phyloP scores from a whole-genome alignment of 1,140 invertebrate genomes.

The Drosophila paulistorum region DNA sequence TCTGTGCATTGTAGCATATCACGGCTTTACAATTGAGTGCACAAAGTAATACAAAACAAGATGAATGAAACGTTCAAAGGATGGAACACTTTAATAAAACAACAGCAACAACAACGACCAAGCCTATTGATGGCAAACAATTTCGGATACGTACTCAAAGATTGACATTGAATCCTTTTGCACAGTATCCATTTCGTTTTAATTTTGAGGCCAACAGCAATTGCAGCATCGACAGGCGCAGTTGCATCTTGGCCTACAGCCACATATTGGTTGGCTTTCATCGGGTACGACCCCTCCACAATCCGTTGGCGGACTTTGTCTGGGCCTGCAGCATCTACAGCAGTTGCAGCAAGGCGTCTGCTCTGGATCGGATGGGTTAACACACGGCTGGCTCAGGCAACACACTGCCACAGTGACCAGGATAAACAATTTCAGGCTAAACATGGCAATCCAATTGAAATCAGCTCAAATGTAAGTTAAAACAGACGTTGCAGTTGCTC shows the following conservation, averaged over 20 bases:
- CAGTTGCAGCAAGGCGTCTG: background rate
- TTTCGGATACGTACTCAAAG: conserved; percentile 10
- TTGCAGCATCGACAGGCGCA: conserved; percentile 1
- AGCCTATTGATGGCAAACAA: conserved; percentile 25
- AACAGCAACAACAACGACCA: conserved; percentile 11
- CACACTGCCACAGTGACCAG: conserved; percentile 30
- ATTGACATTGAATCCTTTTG: background rate
- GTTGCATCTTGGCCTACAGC: conserved; percentile 20
- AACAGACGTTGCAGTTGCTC: background rate
- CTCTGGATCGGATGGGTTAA: conserved; percentile 17
- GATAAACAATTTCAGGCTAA: conserved; percentile 34
- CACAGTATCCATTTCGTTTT: background rate
- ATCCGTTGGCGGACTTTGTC: background rate
- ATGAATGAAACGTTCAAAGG: conserved; percentile 32
- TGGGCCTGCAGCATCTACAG: conserved; percentile 7
- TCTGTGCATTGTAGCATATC: conserved; percentile 67
- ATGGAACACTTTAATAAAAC: conserved; percentile 63
- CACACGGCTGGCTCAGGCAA: conserved; percentile 23
- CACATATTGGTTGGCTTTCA: background rate
- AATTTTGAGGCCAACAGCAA: background rate
- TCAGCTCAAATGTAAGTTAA: background rate
- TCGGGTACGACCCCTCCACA: background rate
- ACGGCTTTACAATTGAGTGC: conserved; percentile 68
- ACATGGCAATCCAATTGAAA: conserved; percentile 7
- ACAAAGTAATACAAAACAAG: conserved; percentile 55